These are phyloP conservation scores for Globia sparganii DNA, from an alignment of 2,888 invertebrate species.

Conservation along the genomic window DNA sequence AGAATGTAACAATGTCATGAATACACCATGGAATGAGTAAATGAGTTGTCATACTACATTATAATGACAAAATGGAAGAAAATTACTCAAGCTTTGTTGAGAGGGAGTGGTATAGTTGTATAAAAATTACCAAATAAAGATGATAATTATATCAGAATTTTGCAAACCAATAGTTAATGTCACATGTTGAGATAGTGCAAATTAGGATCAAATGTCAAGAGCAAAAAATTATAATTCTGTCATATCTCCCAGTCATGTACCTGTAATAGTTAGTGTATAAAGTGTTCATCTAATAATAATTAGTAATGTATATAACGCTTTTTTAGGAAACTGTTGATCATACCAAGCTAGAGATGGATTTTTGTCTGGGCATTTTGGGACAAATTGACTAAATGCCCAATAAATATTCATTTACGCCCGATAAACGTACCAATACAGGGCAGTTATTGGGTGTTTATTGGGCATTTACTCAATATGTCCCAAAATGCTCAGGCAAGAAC, in stretches of 20 bases:
- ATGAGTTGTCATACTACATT: background rate
- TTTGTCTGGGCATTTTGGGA: too few species aligned
- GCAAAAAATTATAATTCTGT: background rate
- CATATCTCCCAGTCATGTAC: background rate
- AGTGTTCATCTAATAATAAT: conserved; percentile 21
- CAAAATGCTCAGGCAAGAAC: too few species aligned
- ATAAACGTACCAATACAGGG: too few species aligned
- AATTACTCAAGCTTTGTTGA: background rate
- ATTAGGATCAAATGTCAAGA: conserved; percentile 4
- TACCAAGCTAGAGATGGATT: too few species aligned
- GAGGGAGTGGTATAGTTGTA: background rate
- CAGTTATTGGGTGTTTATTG: too few species aligned
- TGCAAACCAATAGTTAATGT: background rate
- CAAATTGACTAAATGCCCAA: too few species aligned
- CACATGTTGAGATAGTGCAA: background rate
- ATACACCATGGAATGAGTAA: conserved; percentile 10
- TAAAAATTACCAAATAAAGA: background rate
- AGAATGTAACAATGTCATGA: conserved; percentile 34
- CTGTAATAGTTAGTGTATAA: background rate
- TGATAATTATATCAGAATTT: background rate
- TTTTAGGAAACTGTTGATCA: conserved; percentile 35
- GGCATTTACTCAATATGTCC: too few species aligned
- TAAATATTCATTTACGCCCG: too few species aligned
- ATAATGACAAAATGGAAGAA: background rate
- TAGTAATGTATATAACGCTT: conserved; percentile 20